Percentiles rank a stretch among this genome's conserved stretches.
Evolutionary conservation across 2,113 vertebrate genomes (phyloP).

Genomic region (Symphodus melops): DNA sequence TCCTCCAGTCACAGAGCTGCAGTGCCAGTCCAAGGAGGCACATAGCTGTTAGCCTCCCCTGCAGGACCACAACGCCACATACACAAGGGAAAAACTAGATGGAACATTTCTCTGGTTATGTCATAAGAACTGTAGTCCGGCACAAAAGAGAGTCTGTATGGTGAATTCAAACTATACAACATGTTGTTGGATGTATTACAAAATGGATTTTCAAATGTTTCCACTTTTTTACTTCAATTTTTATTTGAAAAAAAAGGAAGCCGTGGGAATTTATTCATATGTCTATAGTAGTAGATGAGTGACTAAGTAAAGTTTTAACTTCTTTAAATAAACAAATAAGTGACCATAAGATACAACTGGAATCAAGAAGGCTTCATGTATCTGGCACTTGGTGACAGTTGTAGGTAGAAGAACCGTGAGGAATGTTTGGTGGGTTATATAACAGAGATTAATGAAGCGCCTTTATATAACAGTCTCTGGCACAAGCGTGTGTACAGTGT

Average conservation of each 20-base stretch:
- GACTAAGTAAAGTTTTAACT: neutral
- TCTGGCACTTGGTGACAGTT: constrained; percentile 42
- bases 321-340: neutral
- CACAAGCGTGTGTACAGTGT: constrained; percentile 25
- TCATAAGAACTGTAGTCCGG: constrained; percentile 3
- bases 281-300: neutral
- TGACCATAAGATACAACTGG: neutral
- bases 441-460: constrained; percentile 64
- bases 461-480: constrained; percentile 55
- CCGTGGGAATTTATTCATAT: neutral
- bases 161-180: neutral
- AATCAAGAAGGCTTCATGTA: constrained; percentile 8
- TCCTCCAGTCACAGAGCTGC: constrained; percentile 28
- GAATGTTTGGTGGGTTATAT: constrained; percentile 65
- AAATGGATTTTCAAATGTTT: neutral
- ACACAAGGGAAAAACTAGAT: constrained; percentile 29
- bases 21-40: constrained; percentile 15
- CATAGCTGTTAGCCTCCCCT: constrained; percentile 52
- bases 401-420: constrained; percentile 56
- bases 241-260: neutral
- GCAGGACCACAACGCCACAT: constrained; percentile 35
- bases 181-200: neutral
- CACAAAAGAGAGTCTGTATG: neutral
- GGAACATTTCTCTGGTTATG: constrained; percentile 29
- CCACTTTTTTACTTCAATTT: neutral